phyloP scores from a whole-genome alignment of 2,888 invertebrate species.

The Caenorhabditis uteleia region DNA sequence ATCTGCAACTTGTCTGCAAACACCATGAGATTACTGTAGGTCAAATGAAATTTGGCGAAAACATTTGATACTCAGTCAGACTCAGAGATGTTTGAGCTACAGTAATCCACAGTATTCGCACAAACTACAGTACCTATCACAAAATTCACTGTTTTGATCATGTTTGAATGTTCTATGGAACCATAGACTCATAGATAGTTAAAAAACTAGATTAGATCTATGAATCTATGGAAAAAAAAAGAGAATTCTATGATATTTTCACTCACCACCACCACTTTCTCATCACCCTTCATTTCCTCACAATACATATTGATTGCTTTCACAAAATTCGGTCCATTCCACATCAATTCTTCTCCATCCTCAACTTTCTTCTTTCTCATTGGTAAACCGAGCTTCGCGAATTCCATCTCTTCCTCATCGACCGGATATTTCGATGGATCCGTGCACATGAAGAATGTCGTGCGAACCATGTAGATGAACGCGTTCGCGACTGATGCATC shows the following conservation, averaged over 20 bases:
- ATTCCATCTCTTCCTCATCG: background rate
- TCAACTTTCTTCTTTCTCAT: background rate
- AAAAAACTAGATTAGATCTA: too few species aligned
- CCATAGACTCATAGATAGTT: too few species aligned
- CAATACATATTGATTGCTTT: constrained; percentile 4
- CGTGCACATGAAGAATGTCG: background rate
- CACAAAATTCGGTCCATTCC: background rate
- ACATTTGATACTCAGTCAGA: too few species aligned
- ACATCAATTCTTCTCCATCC: background rate
- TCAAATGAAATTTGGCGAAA: too few species aligned
- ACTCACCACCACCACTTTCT: background rate
- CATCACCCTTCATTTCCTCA: background rate
- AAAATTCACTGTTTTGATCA: too few species aligned
- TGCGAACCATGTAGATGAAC: background rate
- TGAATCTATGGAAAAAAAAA: too few species aligned
- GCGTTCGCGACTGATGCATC: background rate
- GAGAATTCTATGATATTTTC: constrained; percentile 11
- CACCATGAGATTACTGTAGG: too few species aligned
- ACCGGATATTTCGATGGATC: background rate
- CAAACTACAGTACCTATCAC: too few species aligned
- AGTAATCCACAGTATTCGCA: too few species aligned
- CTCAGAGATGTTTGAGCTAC: too few species aligned
- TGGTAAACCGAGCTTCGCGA: background rate
- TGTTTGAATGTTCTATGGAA: too few species aligned
- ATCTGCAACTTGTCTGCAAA: too few species aligned